These are phyloP conservation scores for Gnathonemus echidnorhynchus DNA, from an alignment of 2,113 vertebrate species.

Conservation along the genomic window DNA sequence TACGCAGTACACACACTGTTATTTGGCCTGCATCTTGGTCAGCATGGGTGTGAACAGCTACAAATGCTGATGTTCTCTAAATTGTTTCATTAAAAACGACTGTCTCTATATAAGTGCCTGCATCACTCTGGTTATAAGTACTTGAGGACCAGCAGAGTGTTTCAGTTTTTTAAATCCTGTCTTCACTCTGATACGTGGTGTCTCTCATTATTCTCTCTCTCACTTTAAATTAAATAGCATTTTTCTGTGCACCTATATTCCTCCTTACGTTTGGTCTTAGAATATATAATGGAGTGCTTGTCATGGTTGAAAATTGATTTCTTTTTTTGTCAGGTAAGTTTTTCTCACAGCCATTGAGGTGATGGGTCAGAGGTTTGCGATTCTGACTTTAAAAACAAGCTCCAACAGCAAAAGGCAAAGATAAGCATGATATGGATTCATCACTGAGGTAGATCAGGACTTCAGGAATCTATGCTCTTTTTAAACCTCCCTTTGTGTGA, in stretches of 20 bases:
- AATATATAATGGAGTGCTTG: too few relatives aligned
- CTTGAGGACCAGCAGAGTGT: not conserved
- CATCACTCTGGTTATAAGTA: not conserved
- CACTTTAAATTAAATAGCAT: not conserved
- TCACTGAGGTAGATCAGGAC: too few relatives aligned
- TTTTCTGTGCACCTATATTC: not conserved
- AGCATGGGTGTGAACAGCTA: not conserved
- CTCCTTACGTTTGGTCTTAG: not conserved
- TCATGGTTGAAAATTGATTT: too few relatives aligned
- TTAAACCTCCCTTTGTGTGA: too few relatives aligned
- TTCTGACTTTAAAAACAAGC: too few relatives aligned
- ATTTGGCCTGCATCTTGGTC: not conserved
- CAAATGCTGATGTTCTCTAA: not conserved
- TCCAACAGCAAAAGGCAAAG: too few relatives aligned
- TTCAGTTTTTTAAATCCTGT: not conserved
- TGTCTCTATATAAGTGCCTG: not conserved
- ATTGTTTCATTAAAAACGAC: not conserved
- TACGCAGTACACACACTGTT: not conserved
- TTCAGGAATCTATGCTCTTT: too few relatives aligned
- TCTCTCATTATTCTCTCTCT: not conserved
- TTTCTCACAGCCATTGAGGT: too few relatives aligned
- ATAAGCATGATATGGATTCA: too few relatives aligned
- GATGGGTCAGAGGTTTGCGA: too few relatives aligned
- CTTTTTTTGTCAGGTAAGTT: too few relatives aligned
- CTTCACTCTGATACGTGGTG: not conserved